These are phyloP conservation scores for Coenobita brevimanus DNA, from an alignment of 1,140 invertebrate species.

Conservation along the genomic window DNA sequence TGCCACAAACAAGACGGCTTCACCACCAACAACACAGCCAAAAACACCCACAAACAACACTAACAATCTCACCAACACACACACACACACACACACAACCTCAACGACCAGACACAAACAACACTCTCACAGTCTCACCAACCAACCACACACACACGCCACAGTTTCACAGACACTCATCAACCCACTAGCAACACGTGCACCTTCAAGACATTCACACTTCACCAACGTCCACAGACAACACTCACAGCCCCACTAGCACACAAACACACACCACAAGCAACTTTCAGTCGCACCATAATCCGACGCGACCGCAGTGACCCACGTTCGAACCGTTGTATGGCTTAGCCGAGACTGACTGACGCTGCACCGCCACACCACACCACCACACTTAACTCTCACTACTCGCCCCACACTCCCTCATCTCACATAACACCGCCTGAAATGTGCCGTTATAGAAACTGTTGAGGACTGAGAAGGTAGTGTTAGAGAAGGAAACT, in stretches of 20 bases:
- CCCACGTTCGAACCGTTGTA: too few relatives aligned
- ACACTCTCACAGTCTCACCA: not conserved
- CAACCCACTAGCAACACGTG: not conserved
- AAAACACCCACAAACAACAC: not conserved
- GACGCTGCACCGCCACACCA: slow-evolving; percentile 8
- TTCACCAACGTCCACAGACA: too few relatives aligned
- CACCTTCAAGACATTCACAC: too few relatives aligned
- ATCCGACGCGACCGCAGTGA: too few relatives aligned
- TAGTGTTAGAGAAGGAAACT: too few relatives aligned
- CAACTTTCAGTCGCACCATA: too few relatives aligned
- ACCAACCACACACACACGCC: slow-evolving; percentile 22
- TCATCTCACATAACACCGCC: too few relatives aligned
- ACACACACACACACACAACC: slow-evolving; percentile 17
- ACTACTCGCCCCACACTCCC: not conserved
- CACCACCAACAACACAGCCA: not conserved
- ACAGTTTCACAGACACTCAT: slow-evolving; percentile 8
- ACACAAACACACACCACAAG: too few relatives aligned
- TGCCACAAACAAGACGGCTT: not conserved
- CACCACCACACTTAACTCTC: not conserved
- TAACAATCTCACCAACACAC: slow-evolving; percentile 1
- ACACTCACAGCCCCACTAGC: too few relatives aligned
- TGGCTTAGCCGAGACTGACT: too few relatives aligned
- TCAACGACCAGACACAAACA: not conserved
- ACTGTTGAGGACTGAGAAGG: too few relatives aligned
- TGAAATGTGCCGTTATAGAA: too few relatives aligned